phyloP scores from a whole-genome alignment of 2,888 invertebrate genomes.

The Cephus runcator region DNA sequence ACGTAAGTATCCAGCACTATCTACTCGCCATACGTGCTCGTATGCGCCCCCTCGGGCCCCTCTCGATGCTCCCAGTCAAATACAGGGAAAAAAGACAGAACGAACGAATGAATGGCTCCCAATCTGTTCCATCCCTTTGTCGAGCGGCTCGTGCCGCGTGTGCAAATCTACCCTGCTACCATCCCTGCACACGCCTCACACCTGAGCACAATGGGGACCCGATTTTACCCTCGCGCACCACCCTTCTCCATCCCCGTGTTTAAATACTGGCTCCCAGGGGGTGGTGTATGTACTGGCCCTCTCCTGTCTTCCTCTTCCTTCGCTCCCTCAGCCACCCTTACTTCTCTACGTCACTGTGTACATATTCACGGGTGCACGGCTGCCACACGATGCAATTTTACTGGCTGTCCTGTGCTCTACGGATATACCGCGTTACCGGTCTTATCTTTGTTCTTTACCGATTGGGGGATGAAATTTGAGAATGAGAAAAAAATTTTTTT shows the following conservation, averaged over 20 bases:
- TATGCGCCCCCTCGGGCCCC: not conserved
- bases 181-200: constrained; percentile 61
- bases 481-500: not conserved
- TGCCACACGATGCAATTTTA: not conserved
- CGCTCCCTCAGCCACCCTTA: constrained; percentile 12
- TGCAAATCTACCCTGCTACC: constrained; percentile 56
- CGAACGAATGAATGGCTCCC: constrained; percentile 48
- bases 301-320: constrained; percentile 18
- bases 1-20: not conserved
- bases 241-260: constrained; percentile 18
- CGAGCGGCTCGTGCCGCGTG: constrained; percentile 63
- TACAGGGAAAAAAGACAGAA: constrained; percentile 30
- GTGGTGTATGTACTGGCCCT: constrained; percentile 12
- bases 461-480: not conserved
- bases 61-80: constrained; percentile 35
- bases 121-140: constrained; percentile 65
- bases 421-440: not conserved
- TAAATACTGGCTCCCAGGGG: constrained; percentile 32
- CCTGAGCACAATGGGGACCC: constrained; percentile 63
- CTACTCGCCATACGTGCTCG: not conserved
- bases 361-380: not conserved
- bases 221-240: constrained; percentile 48
- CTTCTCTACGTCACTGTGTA: constrained; percentile 2
- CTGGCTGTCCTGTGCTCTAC: not conserved
- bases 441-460: not conserved